Base-by-base conservation (phyloP, 2,888 invertebrate genomes). In the Catonia carolina region DNA sequence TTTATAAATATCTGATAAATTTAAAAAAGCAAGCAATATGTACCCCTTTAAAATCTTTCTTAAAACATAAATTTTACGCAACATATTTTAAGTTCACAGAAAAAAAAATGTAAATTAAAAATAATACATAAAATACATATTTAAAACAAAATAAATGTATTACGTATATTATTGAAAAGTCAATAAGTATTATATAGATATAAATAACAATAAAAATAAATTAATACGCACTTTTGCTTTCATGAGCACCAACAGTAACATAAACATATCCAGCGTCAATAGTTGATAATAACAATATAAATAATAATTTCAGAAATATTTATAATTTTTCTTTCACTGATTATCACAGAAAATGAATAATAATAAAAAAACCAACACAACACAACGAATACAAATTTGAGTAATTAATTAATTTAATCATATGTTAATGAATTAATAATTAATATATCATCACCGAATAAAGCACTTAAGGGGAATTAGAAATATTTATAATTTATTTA, bases 401-500 rank as follows among this genome's bases (percentile, higher is more conserved):
- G 22, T 49, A 53, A n/a, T n/a, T n/a, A n/a, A n/a, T n/a, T n/a
- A n/a, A n/a, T n/a, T n/a, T n/a, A n/a, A n/a, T n/a, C n/a, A n/a
- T n/a, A n/a, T n/a, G n/a, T n/a, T n/a, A n/a, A n/a, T n/a, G n/a
- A n/a, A n/a, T n/a, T n/a, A n/a, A n/a, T n/a, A n/a, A n/a, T n/a
- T n/a, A n/a, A n/a, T n/a, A n/a, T n/a, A n/a, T 27, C 52, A 63
- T 66, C 65, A 67, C 66, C 64, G 65, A 66, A 63, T 66, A 67
- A 68, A 67, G 67, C 67, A 67, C 67, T 67, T 67, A 65, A 66
- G 66, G 66, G 64, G 67, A 66, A 63, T 67, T 63, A 64, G 64
- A 67, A 64, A 64, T 65, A 59, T 57, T 33, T 52, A 39, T 14
- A 52, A 51, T 51, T 6, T 47, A n/a, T n/a, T 17, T 37, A n/a